Evolutionary conservation across 2,113 vertebrate genomes (phyloP).

Genomic region (Leuciscus idus): DNA sequence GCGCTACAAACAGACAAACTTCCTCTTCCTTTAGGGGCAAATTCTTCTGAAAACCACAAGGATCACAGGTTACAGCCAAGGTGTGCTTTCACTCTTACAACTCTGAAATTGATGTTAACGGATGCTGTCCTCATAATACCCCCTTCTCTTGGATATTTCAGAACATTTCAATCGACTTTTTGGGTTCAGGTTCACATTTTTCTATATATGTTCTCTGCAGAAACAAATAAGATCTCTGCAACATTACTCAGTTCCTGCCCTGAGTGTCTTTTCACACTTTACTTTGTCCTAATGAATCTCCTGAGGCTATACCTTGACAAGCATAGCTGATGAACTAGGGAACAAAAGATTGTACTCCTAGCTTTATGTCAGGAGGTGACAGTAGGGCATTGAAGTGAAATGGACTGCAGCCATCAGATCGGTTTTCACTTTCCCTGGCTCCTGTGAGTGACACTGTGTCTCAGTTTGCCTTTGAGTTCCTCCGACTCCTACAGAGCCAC

Average conservation of each 20-base stretch:
- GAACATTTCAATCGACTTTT: not conserved
- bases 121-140: not conserved
- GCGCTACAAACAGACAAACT: constrained; percentile 15
- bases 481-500: not conserved
- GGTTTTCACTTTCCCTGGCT: not conserved
- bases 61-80: constrained; percentile 11
- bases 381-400: not conserved
- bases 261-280: not conserved
- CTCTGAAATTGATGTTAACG: not conserved
- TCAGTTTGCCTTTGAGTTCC: not conserved
- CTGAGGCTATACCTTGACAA: not conserved
- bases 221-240: not conserved
- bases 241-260: not conserved
- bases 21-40: constrained; percentile 25
- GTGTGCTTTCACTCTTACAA: constrained; percentile 3
- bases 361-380: constrained; percentile 18
- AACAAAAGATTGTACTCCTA: constrained; percentile 10
- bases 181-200: not conserved
- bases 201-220: not conserved
- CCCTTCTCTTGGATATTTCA: not conserved
- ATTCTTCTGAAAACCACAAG: constrained; percentile 31
- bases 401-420: not conserved
- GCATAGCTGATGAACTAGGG: not conserved
- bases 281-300: not conserved
- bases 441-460: not conserved